These are phyloP conservation scores for Mallotus villosus DNA, from an alignment of 2,797 vertebrate genomes.

Conservation along the genomic window DNA sequence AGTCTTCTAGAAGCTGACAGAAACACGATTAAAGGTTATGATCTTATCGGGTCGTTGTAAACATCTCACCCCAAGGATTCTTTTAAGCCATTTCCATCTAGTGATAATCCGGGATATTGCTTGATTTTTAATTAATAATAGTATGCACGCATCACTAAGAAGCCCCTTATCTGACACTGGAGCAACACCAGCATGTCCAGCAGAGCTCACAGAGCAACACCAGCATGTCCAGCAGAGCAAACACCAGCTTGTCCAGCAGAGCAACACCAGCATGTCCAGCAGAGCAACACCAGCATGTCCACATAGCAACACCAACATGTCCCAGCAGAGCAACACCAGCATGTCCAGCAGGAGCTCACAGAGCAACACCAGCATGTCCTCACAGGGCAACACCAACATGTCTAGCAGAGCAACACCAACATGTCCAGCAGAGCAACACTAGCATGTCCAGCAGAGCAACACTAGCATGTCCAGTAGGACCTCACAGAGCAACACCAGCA, in stretches of 20 bases:
- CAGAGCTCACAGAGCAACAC: too few species aligned
- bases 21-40: neutral
- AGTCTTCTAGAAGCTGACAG: neutral
- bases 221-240: neutral
- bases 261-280: neutral
- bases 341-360: too few species aligned
- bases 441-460: too few species aligned
- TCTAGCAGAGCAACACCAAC: neutral
- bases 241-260: neutral
- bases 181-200: neutral
- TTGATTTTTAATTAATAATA: too few species aligned
- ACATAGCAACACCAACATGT: too few species aligned
- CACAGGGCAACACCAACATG: neutral
- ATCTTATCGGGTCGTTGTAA: neutral
- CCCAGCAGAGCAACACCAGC: too few species aligned
- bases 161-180: neutral
- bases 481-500: neutral
- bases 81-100: neutral
- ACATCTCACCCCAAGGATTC: neutral
- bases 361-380: too few species aligned
- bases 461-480: neutral
- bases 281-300: too few species aligned
- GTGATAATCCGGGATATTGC: neutral
- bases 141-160: neutral
- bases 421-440: slow-evolving; percentile 34